phyloP scores from a whole-genome alignment of 2,888 invertebrate species.

The Melipona beecheii region DNA sequence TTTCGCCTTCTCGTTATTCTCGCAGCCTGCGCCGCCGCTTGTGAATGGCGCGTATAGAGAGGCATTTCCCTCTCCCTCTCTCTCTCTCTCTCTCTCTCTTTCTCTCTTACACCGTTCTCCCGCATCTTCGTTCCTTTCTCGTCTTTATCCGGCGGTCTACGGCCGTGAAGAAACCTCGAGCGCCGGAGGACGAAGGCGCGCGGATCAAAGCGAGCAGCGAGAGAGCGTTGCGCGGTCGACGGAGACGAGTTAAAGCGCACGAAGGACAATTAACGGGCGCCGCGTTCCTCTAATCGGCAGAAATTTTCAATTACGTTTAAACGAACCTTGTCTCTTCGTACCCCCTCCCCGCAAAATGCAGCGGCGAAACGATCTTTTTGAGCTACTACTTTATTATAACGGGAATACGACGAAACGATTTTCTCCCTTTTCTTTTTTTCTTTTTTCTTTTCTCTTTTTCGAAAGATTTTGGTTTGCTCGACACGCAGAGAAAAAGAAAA shows the following conservation, averaged over 20 bases:
- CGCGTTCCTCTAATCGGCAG: constrained; percentile 42
- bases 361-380: background rate
- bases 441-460: no score
- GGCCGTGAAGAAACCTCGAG: constrained; percentile 13
- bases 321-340: background rate
- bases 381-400: background rate
- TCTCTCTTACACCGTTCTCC: background rate
- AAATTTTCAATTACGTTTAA: constrained; percentile 31
- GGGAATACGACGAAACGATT: background rate
- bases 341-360: no score
- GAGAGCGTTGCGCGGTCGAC: constrained; percentile 63
- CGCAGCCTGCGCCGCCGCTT: constrained; percentile 15
- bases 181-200: constrained; percentile 28
- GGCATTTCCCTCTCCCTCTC: constrained; percentile 23
- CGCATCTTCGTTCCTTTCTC: constrained; percentile 21
- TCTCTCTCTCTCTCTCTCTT: constrained; percentile 7
- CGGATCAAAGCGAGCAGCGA: constrained; percentile 61
- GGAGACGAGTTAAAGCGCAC: constrained; percentile 68
- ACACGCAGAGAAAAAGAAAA: no score
- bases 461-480: background rate
- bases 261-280: constrained; percentile 69
- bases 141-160: constrained; percentile 7
- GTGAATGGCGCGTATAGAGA: constrained; percentile 46
- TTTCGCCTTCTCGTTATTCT: constrained; percentile 39
- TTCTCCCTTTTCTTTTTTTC: no score